These are phyloP conservation scores for Lasioglossum figueresi DNA, from an alignment of 2,888 invertebrate genomes.

Conservation along the genomic window DNA sequence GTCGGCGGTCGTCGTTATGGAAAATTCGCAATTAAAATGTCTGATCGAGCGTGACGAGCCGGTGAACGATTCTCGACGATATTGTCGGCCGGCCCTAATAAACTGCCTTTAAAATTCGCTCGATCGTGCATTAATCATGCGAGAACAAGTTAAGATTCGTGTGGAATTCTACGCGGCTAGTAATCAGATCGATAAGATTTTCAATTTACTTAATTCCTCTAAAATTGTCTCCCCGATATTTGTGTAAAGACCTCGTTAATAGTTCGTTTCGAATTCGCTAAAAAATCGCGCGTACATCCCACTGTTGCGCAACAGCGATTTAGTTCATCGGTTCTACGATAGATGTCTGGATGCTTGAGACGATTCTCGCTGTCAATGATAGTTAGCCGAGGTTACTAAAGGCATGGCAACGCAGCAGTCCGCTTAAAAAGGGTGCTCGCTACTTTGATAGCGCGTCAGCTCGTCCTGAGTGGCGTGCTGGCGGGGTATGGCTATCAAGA, in stretches of 20 bases:
- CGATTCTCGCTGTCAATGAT: slow-evolving; percentile 54
- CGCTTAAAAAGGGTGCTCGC: slow-evolving; percentile 85
- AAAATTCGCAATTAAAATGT: slow-evolving; percentile 47
- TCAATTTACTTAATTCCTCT: neutral
- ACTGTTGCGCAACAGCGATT: neutral
- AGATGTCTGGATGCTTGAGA: slow-evolving; percentile 52
- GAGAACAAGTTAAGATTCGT: neutral
- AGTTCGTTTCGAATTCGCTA: neutral
- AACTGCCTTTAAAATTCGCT: neutral
- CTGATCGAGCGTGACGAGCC: slow-evolving; percentile 18
- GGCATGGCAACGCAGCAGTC: fast-evolving
- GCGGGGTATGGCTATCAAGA: slow-evolving; percentile 94
- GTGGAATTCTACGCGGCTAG: neutral
- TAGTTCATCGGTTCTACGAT: slow-evolving; percentile 45
- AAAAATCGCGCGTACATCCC: neutral
- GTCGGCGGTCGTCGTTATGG: neutral
- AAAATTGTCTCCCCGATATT: neutral
- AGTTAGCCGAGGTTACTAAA: slow-evolving; percentile 30
- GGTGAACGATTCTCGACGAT: neutral
- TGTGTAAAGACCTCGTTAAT: neutral
- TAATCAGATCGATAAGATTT: neutral
- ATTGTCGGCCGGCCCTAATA: neutral
- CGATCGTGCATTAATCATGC: neutral
- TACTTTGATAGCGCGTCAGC: slow-evolving; percentile 89
- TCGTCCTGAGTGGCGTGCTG: slow-evolving; percentile 80